Conservation (phyloP, 2,113 vertebrate genomes). For the Clarias gariepinus region DNA sequence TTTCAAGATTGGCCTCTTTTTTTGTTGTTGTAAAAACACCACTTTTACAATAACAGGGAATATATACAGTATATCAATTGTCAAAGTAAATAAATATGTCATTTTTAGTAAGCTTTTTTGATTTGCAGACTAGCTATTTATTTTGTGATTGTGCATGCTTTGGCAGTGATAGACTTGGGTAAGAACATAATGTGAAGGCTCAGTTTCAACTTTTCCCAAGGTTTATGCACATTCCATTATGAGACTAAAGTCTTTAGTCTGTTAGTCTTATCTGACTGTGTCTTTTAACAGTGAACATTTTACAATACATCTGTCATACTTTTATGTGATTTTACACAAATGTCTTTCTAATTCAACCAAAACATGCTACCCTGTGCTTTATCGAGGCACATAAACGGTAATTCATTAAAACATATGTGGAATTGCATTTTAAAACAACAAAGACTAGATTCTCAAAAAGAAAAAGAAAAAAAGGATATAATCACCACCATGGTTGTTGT, state of each 20-base stretch:
- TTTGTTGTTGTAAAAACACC: too few species aligned
- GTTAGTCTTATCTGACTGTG: neutral
- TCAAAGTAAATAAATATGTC: neutral
- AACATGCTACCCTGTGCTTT: neutral
- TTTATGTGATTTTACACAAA: neutral
- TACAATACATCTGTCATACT: neutral
- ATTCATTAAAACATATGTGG: neutral
- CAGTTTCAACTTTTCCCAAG: neutral
- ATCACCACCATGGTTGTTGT: conserved; percentile 35
- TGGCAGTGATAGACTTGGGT: neutral
- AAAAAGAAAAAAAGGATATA: conserved; percentile 19
- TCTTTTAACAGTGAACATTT: neutral
- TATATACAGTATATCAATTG: neutral
- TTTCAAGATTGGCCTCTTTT: neutral
- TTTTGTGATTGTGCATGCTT: neutral
- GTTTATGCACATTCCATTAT: neutral
- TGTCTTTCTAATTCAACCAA: neutral
- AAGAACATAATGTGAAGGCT: neutral
- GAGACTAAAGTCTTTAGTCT: neutral
- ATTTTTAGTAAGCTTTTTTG: neutral
- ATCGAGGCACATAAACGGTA: neutral
- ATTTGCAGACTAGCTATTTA: neutral
- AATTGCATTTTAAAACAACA: neutral
- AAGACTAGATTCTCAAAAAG: conserved; percentile 18
- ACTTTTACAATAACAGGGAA: neutral